Evolutionary conservation across 2,888 invertebrate genomes (phyloP), one percentile per base, ranked within the genome.

Genomic region (Drosophila falleni): DNA sequence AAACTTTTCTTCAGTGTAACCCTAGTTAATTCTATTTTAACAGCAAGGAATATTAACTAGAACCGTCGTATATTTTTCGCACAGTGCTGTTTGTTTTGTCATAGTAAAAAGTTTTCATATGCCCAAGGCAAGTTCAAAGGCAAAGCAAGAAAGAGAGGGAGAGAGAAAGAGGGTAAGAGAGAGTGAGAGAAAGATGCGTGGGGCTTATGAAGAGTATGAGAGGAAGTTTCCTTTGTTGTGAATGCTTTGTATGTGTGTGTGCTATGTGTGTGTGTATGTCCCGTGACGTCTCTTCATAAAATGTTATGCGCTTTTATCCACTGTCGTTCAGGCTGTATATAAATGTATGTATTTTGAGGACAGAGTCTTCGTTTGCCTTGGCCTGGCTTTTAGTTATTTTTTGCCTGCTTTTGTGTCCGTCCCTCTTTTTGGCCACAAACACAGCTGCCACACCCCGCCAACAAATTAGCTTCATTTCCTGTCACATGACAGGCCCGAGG

Each of bases 381-480:
- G 62, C 62, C 19, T 61, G 51, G 44, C 23, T 41, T 41, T 42
- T 29, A 29, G 29, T 29, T 29, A 29, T 29, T 29, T 29, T 2
- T 29, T 29, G 29, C 29, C 29, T 8, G 29, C 29, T 16, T 41
- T 41, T 42, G 44, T 41, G 23, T 62, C 29, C 37, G 26, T 47
- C 35, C 61, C 55, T 63, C 63, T 80, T 68, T 62, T 55, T 55
- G 65, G 64, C 71, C 62, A 49, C 62, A 49, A 56, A 49, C 68
- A 63, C 68, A 63, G 66, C 59, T 69, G 85, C 67, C 86, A 76
- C 86, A 60, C 89, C 89, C 87, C 79, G 78, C 64, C 68, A 47
- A 26, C 87, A 87, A 87, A 89, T 89, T 87, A 89, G 86, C 78
- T 80, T 89, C 82, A 89, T 87, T 87, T 87, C 87, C 87, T 87